Base-by-base conservation (phyloP, 2,888 invertebrate genomes). In the Arctia plantaginis region DNA sequence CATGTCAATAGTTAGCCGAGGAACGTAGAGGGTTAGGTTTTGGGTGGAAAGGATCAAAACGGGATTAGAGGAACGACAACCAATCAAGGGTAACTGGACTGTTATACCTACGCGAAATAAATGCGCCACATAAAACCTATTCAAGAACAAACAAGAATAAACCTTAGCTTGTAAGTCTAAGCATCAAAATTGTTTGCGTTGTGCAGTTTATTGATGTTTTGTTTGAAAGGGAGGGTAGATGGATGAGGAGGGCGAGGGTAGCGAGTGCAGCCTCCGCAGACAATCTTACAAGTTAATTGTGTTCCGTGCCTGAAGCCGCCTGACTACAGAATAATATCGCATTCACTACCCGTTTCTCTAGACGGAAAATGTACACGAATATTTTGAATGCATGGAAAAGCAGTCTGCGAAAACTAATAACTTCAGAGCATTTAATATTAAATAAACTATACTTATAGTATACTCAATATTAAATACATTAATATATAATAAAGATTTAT, bases 11-110 rank as follows among this genome's bases (percentile, higher is more conserved):
- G 95, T 94, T 93, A 94, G 93, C 92, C 90, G 90, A 92, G 90
- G 89, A 88, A 90, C 92, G 90, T 94, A 94, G 95, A 95, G 95
- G 96, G 96, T 96, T 93, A 94, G 93, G 93, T 95, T 94, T 93
- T 92, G 94, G 96, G 96, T 96, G 96, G 96, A 96, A 96, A 95
- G 96, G 97, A 96, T 97, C 96, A 97, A 96, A 96, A 96, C 94
- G 96, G 97, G 97, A 97, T 97, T 97, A 97, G 96, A 96, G 95
- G 95, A 96, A 96, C 96, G 96, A 96, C 96, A 96, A 96, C 97
- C 97, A 97, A 97, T 97, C 97, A 97, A 97, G 96, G 95, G 95
- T 96, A 96, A 96, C 96, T 95, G 96, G 96, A 96, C 96, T 93
- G 93, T 89, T 95, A 94, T 95, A 95, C 94, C 95, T 95, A 95